phyloP scores from a whole-genome alignment of 1,140 invertebrate species.

The Eriosoma lanigerum region DNA sequence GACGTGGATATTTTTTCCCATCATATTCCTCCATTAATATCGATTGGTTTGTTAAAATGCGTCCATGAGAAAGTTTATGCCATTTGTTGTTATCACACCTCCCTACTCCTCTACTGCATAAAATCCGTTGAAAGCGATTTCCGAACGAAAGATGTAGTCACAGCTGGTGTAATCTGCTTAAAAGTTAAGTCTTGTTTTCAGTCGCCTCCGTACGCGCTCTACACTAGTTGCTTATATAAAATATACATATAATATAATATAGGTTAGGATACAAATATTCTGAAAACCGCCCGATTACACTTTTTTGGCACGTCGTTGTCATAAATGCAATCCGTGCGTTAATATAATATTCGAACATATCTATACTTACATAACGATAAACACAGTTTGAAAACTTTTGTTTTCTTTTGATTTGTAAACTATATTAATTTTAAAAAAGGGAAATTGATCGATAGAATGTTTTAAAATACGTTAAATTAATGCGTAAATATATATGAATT shows the following conservation, averaged over 20 bases:
- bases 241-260: neutral
- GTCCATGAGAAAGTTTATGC: constrained; percentile 33
- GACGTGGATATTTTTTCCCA: constrained; percentile 10
- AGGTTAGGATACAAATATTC: neutral
- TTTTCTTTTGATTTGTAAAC: too few species aligned
- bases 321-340: constrained; percentile 32
- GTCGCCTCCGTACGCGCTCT: neutral
- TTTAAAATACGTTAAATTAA: too few species aligned
- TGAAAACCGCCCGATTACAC: neutral
- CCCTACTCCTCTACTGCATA: neutral
- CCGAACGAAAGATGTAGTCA: constrained; percentile 48
- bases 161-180: constrained; percentile 51
- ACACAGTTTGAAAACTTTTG: neutral
- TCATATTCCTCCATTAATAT: constrained; percentile 5
- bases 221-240: constrained; percentile 17
- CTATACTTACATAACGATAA: neutral
- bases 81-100: constrained; percentile 37
- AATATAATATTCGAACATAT: neutral
- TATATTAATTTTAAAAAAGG: too few species aligned
- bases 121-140: constrained; percentile 51
- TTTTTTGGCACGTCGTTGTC: constrained; percentile 20
- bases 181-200: constrained; percentile 50
- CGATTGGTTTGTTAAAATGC: constrained; percentile 41
- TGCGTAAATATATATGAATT: too few species aligned
- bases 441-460: too few species aligned